Conservation (phyloP, 23 tunicate species). For the Diplosoma virens region DNA sequence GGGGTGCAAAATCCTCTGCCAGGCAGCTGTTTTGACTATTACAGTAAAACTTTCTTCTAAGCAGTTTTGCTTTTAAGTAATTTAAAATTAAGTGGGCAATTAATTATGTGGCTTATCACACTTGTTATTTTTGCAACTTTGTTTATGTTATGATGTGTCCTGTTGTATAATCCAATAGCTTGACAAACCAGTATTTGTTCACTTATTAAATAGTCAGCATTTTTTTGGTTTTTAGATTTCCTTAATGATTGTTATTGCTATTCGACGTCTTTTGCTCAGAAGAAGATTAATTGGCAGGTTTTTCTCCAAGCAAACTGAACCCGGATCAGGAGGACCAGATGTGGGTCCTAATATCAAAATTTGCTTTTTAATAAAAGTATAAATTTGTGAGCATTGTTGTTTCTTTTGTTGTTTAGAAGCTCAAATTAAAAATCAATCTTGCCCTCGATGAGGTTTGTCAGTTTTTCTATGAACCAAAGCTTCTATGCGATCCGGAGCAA, state of each 20-base stretch:
- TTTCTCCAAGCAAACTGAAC: slow-evolving; percentile 7
- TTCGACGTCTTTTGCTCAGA: slow-evolving; percentile 39
- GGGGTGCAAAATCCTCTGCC: too few relatives aligned
- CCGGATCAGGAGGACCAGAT: slow-evolving; percentile 49
- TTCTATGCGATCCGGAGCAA: slow-evolving; percentile 9
- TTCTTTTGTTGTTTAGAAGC: slow-evolving; percentile 16
- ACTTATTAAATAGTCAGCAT: too few relatives aligned
- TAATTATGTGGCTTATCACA: too few relatives aligned
- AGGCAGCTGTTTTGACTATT: too few relatives aligned
- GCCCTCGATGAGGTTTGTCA: slow-evolving; percentile 37
- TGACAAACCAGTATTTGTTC: too few relatives aligned
- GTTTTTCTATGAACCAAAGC: slow-evolving; percentile 56
- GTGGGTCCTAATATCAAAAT: slow-evolving; percentile 19
- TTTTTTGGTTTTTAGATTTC: slow-evolving; percentile 50
- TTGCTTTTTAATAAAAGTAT: too few relatives aligned
- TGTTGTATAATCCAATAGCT: too few relatives aligned
- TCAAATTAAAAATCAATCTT: slow-evolving; percentile 22
- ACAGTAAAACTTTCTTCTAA: too few relatives aligned
- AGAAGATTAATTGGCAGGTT: background rate
- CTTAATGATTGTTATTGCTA: slow-evolving; percentile 33
- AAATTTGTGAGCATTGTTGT: background rate
- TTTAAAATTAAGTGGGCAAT: too few relatives aligned
- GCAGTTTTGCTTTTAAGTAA: too few relatives aligned
- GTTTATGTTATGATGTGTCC: too few relatives aligned
- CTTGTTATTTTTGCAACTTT: too few relatives aligned